Evolutionary conservation across 2,797 vertebrate species (phyloP).

Genomic region (Nothura maculosa): DNA sequence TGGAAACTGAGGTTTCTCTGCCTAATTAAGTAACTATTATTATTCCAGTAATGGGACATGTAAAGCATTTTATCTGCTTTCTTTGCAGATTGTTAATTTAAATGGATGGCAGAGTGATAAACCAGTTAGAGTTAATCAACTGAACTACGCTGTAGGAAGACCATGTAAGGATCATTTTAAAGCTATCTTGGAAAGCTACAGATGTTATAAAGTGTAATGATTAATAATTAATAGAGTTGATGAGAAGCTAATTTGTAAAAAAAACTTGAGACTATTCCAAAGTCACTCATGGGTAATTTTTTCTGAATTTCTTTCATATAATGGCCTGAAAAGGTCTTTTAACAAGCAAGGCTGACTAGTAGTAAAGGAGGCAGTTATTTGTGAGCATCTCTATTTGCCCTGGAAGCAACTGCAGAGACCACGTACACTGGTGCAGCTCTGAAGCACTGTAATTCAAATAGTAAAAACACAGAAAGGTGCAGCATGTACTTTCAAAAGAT

Average conservation of each 20-base stretch:
- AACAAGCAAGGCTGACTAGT: background rate
- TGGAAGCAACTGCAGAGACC: background rate
- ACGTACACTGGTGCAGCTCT: fast-evolving
- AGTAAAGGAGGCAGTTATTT: background rate
- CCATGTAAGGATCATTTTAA: conserved; percentile 8
- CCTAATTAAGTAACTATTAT: conserved; percentile 63
- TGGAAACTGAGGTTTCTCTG: conserved; percentile 33
- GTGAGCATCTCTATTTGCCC: background rate
- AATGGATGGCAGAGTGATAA: conserved; percentile 45
- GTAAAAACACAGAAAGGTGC: background rate
- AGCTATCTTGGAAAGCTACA: background rate
- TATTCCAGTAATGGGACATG: conserved; percentile 8
- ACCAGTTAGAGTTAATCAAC: conserved; percentile 57
- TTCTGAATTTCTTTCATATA: background rate
- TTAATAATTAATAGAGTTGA: conserved; percentile 48
- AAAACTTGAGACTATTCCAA: background rate
- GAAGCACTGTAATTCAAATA: background rate
- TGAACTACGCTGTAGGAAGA: conserved; percentile 43
- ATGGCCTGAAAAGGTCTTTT: background rate
- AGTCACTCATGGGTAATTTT: conserved; percentile 7
- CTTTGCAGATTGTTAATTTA: conserved; percentile 67
- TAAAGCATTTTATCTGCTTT: conserved; percentile 52
- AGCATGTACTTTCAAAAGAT: background rate
- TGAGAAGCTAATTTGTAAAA: conserved; percentile 57
- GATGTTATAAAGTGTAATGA: conserved; percentile 19